phyloP scores from a whole-genome alignment of 2,797 vertebrate genomes.

The Anguilla obscura region DNA sequence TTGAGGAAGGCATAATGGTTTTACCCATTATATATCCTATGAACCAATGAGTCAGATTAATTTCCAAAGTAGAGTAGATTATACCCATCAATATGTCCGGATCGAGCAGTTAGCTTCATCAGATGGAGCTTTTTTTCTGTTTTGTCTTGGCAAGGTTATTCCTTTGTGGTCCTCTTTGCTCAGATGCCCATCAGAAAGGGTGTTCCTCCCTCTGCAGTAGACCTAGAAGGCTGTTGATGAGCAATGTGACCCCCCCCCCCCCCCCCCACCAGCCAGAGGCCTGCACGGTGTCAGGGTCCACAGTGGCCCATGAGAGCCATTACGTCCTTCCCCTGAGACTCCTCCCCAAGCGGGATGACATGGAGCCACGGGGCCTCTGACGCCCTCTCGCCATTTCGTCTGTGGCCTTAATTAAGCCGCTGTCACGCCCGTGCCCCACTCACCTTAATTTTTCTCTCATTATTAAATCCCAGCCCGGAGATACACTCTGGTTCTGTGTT shows the following conservation, averaged over 20 bases:
- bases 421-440: conserved; percentile 49
- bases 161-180: background rate
- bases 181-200: background rate
- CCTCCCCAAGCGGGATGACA: conserved; percentile 59
- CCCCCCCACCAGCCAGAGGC: conserved; percentile 22
- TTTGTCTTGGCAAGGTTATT: background rate
- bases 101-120: background rate
- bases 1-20: background rate
- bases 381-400: background rate
- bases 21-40: background rate
- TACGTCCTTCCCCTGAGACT: conserved; percentile 51
- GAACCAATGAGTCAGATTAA: background rate
- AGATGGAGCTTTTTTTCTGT: background rate
- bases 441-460: conserved; percentile 62
- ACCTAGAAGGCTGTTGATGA: conserved; percentile 43
- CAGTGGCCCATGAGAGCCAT: conserved; percentile 41
- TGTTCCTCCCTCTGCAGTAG: background rate
- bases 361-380: conserved; percentile 26
- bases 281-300: conserved; percentile 36
- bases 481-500: conserved; percentile 38
- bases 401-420: conserved; percentile 44
- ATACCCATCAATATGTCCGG: background rate
- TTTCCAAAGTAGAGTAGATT: background rate
- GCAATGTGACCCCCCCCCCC: conserved; percentile 42
- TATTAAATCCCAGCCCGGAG: conserved; percentile 53